These are phyloP conservation scores for Ranitomeya variabilis DNA, from an alignment of 2,113 vertebrate species.

Conservation along the genomic window DNA sequence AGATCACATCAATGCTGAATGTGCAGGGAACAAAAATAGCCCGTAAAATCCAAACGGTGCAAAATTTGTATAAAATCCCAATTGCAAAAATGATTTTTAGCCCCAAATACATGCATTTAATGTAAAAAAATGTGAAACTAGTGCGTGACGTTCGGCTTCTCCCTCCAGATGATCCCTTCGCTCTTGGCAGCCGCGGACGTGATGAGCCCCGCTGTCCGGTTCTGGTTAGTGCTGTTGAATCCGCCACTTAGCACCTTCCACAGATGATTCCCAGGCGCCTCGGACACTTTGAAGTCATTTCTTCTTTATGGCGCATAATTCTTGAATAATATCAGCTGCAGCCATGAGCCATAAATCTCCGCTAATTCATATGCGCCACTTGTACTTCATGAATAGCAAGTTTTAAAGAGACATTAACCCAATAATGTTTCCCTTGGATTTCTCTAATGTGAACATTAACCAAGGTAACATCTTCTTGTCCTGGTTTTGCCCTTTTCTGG, in stretches of 20 bases:
- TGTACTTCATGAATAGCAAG: not conserved
- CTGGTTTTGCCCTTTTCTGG: not conserved
- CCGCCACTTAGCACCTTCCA: not conserved
- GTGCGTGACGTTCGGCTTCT: not conserved
- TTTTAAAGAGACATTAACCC: constrained; percentile 24
- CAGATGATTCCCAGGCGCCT: not conserved
- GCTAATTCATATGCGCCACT: not conserved
- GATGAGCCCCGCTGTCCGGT: not conserved
- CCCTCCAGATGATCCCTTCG: not conserved
- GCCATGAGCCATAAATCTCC: constrained; percentile 10
- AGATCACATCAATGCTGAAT: no score
- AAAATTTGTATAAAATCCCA: no score
- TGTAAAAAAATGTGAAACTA: not conserved
- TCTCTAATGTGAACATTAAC: not conserved
- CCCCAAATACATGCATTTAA: no score
- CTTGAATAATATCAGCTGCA: not conserved
- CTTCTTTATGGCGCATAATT: constrained; percentile 4
- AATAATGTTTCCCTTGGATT: not conserved
- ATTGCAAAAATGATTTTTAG: no score
- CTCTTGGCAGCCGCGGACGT: not conserved
- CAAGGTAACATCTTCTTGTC: not conserved
- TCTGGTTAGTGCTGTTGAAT: not conserved
- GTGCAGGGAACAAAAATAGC: no score
- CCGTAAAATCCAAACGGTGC: no score
- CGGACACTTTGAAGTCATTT: not conserved